Percentiles rank a stretch among this genome's conserved stretches.
phyloP scores from a whole-genome alignment of 2,888 invertebrate species.

The Podotricha telesiphe region DNA sequence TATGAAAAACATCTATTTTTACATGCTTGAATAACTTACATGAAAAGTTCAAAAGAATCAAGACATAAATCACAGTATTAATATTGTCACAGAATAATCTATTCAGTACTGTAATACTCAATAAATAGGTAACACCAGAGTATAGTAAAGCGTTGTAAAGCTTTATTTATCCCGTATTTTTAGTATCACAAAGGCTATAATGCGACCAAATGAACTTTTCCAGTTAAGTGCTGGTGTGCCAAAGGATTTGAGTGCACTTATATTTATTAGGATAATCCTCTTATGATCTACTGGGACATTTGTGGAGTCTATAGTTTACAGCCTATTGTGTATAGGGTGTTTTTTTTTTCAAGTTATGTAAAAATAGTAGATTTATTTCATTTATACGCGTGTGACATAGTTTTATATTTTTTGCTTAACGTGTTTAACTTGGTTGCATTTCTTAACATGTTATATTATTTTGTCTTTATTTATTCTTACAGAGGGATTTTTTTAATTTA shows the following conservation, averaged over 20 bases:
- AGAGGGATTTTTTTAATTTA: too few species aligned
- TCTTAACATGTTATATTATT: too few species aligned
- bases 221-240: constrained; percentile 25
- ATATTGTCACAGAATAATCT: constrained; percentile 43
- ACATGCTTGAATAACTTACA: constrained; percentile 26
- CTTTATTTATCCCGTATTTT: background rate
- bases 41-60: constrained; percentile 33
- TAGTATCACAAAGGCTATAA: constrained; percentile 28
- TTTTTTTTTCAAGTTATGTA: constrained; percentile 21
- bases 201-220: constrained; percentile 25
- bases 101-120: constrained; percentile 39
- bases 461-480: too few species aligned
- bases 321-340: constrained; percentile 53
- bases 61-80: constrained; percentile 46
- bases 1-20: constrained; percentile 16
- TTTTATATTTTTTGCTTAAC: too few species aligned
- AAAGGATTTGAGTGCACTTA: constrained; percentile 58
- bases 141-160: background rate
- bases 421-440: too few species aligned
- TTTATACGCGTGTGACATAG: background rate
- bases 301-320: constrained; percentile 50
- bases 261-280: constrained; percentile 77
- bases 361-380: constrained; percentile 6
- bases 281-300: constrained; percentile 52
- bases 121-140: constrained; percentile 41